Base-by-base conservation (phyloP, 1,140 invertebrate species). In the Papilio helenus region DNA sequence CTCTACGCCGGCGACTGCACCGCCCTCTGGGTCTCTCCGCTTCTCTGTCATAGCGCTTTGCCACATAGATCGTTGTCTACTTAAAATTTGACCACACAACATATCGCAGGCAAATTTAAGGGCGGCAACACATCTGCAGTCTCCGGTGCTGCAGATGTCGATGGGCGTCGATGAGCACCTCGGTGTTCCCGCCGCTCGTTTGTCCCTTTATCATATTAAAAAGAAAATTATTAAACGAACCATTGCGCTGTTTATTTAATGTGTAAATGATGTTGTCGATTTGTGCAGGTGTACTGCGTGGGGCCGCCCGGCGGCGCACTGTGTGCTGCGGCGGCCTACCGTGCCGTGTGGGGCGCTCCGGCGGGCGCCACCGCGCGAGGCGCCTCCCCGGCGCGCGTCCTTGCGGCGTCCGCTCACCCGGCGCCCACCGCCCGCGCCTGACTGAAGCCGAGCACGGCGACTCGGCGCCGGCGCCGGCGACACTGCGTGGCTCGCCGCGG, bases 1-100 rank as follows among this genome's bases (percentile, higher is more conserved):
- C 88, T 98, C 10, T 96, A 97, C 82, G 96, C 96, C 79, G 95
- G 95, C 4, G 90, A 95, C 80, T 98, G 97, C 96, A 79, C 86
- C 0, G 58, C 95, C 79, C 97, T 98, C 84, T 98, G 97, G 97
- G 96, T 97, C 92, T 95, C 83, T 84, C 34, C 34, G 49, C 46
- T 5, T 8, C 18, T 20, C 18, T 8, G 14, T 29, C 16, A 7
- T 79, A 51, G 44, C 4, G 26, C 12, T 39, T 20, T 8, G 51
- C 16, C 14, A 14, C 14, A 49, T 49, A 14, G 14, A 49, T 16
- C 46, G 12, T 49, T 49, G 46, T 16, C 46, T 16, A 14, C 10
- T 44, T 44, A 44, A 44, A 1, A 44, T 12, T 44, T 10, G 42
- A 44, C 2, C 12, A 4, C 14, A 49, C 46, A 49, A 14, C 3